Evolutionary conservation across 2,113 vertebrate species (phyloP).

Genomic region (Datnioides undecimradiatus): DNA sequence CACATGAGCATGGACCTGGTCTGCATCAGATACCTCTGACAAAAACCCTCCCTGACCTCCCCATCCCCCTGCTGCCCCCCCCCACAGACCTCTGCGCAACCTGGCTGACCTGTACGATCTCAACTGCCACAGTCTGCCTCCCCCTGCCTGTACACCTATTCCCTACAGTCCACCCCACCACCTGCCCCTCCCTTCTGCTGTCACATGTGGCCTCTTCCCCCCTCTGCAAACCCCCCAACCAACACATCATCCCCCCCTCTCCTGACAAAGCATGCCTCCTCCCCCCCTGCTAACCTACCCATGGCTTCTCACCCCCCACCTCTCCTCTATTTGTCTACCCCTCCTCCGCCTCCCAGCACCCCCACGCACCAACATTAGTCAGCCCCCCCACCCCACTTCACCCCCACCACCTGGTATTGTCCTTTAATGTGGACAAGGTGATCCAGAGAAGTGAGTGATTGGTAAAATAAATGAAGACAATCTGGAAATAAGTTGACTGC

Average conservation of each 20-base stretch:
- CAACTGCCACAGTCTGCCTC: constrained; percentile 52
- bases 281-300: not conserved
- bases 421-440: constrained; percentile 41
- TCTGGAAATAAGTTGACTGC: not conserved
- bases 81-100: constrained; percentile 36
- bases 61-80: not conserved
- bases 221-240: not conserved
- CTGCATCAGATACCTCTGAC: constrained; percentile 31
- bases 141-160: constrained; percentile 42
- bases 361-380: constrained; percentile 19
- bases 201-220: constrained; percentile 53
- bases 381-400: not conserved
- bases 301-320: not conserved
- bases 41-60: not conserved
- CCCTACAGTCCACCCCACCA: constrained; percentile 23
- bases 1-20: constrained; percentile 4
- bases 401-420: constrained; percentile 65
- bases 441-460: not conserved
- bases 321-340: constrained; percentile 40
- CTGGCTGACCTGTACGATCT: constrained; percentile 55
- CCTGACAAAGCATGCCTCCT: constrained; percentile 60
- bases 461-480: not conserved
- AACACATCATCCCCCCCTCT: constrained; percentile 41
- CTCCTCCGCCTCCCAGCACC: constrained; percentile 1
- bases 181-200: constrained; percentile 41